Conservation (phyloP, 1,140 invertebrate genomes). For the Proales similis region DNA sequence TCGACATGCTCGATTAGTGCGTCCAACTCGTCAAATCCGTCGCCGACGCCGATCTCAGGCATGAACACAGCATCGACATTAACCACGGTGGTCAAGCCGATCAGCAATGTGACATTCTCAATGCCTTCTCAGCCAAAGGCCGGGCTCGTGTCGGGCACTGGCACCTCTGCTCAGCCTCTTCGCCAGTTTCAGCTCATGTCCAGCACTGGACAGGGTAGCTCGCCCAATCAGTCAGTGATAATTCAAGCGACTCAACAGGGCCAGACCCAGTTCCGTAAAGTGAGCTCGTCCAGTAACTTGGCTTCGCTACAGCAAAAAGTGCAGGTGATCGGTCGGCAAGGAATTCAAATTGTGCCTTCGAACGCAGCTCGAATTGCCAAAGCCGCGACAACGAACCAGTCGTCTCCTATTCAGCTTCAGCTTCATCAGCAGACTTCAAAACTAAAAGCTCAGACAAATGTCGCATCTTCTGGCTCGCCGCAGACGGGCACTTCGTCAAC, state of each 20-base stretch:
- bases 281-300: slow-evolving; percentile 23
- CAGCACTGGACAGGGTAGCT: background rate
- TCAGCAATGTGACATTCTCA: slow-evolving; percentile 9
- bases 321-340: slow-evolving; percentile 9
- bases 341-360: slow-evolving; percentile 25
- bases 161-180: slow-evolving; percentile 11
- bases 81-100: slow-evolving; percentile 21
- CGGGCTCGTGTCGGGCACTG: slow-evolving; percentile 1
- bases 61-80: slow-evolving; percentile 5
- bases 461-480: slow-evolving; percentile 20
- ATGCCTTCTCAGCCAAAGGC: slow-evolving; percentile 20
- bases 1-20: too few species aligned
- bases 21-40: too few species aligned
- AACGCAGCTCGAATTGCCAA: slow-evolving; percentile 24
- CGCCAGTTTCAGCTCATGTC: slow-evolving; percentile 34
- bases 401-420: slow-evolving; percentile 20
- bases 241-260: slow-evolving; percentile 12
- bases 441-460: background rate
- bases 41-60: too few species aligned
- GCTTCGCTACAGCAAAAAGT: slow-evolving; percentile 29
- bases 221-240: background rate
- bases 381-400: background rate
- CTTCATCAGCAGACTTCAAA: slow-evolving; percentile 29
- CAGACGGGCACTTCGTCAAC: background rate
- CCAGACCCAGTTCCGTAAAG: slow-evolving; percentile 28